Evolutionary conservation across 2,888 invertebrate genomes (phyloP), one percentile per base, ranked within the genome.

Genomic region (Melanophora roralis): DNA sequence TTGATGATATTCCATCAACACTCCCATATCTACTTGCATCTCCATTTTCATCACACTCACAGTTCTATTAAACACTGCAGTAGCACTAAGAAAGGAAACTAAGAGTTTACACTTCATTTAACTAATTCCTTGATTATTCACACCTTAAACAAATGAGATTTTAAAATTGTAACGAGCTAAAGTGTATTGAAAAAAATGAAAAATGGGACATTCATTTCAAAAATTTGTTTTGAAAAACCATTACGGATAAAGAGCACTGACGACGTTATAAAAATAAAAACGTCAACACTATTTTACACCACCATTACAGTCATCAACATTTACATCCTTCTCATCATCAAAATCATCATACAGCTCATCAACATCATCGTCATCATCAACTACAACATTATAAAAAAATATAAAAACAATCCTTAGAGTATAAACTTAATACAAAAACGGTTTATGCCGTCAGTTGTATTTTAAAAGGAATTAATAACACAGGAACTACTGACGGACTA

Each of bases 121-220:
- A 83, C 87, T 83, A 83, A 87, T 85, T 83, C 88, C 84, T 12
- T 83, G 83, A 87, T 86, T 87, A 86, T 86, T 87, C 85, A 86
- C 86, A 87, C 86, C 88, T 85, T 78, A 71, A 73, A 73, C 76
- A 80, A 78, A 80, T 80, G 76, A 73, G 80, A 69, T 76, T 73
- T 80, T 76, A 38, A 78, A 59, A 72, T 69, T 59, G 57, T 73
- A 82, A 76, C 77, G 55, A 65, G 69, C 67, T 65, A 19, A 57
- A 69, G 27, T 53, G 59, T 74, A 64, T 36, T 14, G 4, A 27
- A 49, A 36, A 36, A 40, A 47, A 45, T 60, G 57, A 74, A 64
- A 71, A 64, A 64, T 40, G 69, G 16, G 71, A 67, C 62, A 72
- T 45, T 73, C 16, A 80, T 80, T 62, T 71, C 36, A 62, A 43